Evolutionary conservation across 2,113 vertebrate genomes (phyloP).

Genomic region (Myxocyprinus asiaticus): DNA sequence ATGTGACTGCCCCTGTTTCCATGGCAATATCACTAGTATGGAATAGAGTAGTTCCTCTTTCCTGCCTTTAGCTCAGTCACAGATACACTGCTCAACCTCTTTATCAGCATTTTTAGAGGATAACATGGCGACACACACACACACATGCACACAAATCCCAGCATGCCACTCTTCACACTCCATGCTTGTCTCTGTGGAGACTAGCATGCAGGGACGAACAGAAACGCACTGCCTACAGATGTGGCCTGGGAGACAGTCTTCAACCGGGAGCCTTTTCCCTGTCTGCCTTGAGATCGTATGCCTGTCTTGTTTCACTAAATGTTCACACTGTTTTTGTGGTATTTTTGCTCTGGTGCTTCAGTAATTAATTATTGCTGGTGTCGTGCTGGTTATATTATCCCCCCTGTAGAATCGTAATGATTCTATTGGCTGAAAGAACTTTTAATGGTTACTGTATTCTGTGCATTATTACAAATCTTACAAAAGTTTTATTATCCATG

Average conservation of each 20-base stretch:
- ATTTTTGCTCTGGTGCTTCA: no score
- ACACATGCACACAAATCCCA: slow-evolving; percentile 27
- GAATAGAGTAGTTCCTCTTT: slow-evolving; percentile 40
- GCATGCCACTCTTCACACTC: slow-evolving; percentile 10
- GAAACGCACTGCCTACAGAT: slow-evolving; percentile 43
- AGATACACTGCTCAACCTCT: slow-evolving; percentile 31
- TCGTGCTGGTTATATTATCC: no score
- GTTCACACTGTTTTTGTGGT: no score
- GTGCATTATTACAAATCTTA: no score
- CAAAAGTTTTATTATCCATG: no score
- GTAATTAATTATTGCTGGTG: no score
- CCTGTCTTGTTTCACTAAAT: not conserved
- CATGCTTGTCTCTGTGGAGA: slow-evolving; percentile 10
- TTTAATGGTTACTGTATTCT: no score
- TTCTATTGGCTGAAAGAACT: no score
- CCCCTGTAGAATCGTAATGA: no score
- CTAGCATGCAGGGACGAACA: slow-evolving; percentile 26
- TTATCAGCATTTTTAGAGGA: slow-evolving; percentile 19
- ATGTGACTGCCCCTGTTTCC: slow-evolving; percentile 46
- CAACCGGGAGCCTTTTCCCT: slow-evolving; percentile 3
- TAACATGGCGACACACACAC: slow-evolving; percentile 34
- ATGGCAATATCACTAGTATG: slow-evolving; percentile 44
- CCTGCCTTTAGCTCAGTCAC: slow-evolving; percentile 31
- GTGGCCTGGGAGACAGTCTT: slow-evolving; percentile 45
- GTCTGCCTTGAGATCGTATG: slow-evolving; percentile 36